phyloP scores from a whole-genome alignment of 1,140 invertebrate genomes.

The Eumeta japonica region DNA sequence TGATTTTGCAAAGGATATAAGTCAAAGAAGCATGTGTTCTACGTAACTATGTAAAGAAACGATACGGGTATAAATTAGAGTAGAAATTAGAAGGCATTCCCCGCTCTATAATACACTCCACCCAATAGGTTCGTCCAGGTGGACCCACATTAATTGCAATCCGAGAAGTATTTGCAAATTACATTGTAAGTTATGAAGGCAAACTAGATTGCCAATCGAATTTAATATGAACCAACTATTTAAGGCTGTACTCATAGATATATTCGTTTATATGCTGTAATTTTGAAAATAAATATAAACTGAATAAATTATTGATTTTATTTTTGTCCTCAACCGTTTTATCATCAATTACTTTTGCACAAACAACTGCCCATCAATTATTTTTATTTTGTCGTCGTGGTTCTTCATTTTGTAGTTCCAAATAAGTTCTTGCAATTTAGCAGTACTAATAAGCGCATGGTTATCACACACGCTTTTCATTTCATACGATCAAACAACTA shows the following conservation, averaged over 20 bases:
- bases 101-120: constrained; percentile 13
- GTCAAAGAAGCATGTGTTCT: constrained; percentile 31
- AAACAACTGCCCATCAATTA: too few species aligned
- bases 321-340: constrained; percentile 3
- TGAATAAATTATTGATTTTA: constrained; percentile 3
- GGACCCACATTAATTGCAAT: constrained; percentile 14
- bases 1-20: constrained; percentile 26
- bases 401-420: too few species aligned
- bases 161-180: constrained; percentile 18
- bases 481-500: too few species aligned
- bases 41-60: constrained; percentile 36
- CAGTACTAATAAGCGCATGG: too few species aligned
- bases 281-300: too few species aligned
- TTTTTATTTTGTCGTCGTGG: too few species aligned
- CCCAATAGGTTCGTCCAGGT: constrained; percentile 13
- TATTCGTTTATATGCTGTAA: too few species aligned
- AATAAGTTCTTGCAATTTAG: too few species aligned
- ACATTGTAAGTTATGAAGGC: constrained; percentile 17
- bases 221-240: constrained; percentile 12
- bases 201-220: constrained; percentile 14
- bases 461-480: too few species aligned
- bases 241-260: neutral
- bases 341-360: too few species aligned
- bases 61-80: constrained; percentile 30
- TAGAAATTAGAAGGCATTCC: constrained; percentile 19